Conservation (phyloP, 1,140 invertebrate genomes). For the Tribolium castaneum region DNA sequence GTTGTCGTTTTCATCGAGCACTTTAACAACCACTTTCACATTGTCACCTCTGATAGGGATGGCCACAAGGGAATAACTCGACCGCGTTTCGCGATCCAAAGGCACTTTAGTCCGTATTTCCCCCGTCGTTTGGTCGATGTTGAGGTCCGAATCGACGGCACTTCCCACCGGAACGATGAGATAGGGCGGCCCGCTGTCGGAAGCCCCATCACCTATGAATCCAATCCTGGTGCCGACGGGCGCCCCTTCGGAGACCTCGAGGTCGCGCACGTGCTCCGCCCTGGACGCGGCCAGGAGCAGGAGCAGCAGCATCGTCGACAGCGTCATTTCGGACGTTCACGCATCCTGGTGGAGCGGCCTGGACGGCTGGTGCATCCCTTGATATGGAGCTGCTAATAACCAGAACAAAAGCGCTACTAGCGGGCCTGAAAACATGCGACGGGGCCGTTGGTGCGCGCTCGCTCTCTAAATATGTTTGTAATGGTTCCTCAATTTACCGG, state of each 20-base stretch:
- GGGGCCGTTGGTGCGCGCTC: conserved; percentile 32
- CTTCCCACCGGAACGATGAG: conserved; percentile 90
- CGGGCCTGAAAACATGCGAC: conserved; percentile 54
- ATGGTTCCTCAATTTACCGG: conserved; percentile 58
- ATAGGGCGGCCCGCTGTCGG: conserved; percentile 82
- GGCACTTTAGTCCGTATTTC: conserved; percentile 88
- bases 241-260: conserved; percentile 88
- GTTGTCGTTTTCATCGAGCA: conserved; percentile 98
- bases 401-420: conserved; percentile 58
- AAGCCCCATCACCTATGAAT: conserved; percentile 81
- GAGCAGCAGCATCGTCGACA: conserved; percentile 61
- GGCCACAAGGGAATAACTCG: conserved; percentile 89
- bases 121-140: conserved; percentile 88
- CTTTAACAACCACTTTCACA: conserved; percentile 86
- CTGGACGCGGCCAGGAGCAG: conserved; percentile 61
- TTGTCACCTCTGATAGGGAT: conserved; percentile 87
- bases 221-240: conserved; percentile 88
- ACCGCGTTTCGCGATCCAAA: conserved; percentile 89
- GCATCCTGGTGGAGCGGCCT: conserved; percentile 57
- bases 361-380: conserved; percentile 39
- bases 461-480: conserved; percentile 58
- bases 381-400: conserved; percentile 54
- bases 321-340: conserved; percentile 56
- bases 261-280: conserved; percentile 79
- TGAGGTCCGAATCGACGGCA: conserved; percentile 87